These are phyloP conservation scores for Phrynocephalus vlangalii DNA, from an alignment of 2,797 vertebrate genomes.

Conservation along the genomic window DNA sequence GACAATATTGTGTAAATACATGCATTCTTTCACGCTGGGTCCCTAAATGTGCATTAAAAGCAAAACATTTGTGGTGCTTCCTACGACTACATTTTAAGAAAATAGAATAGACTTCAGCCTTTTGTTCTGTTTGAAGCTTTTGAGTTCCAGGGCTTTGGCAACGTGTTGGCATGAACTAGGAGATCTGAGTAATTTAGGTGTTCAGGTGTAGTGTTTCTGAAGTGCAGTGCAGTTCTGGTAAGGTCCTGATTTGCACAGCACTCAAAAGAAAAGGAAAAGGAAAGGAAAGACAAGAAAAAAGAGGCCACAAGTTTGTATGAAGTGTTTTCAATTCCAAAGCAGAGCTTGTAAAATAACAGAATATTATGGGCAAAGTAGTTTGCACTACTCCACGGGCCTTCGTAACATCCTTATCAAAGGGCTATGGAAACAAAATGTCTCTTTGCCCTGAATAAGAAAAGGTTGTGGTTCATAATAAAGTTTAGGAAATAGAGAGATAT, in stretches of 20 bases:
- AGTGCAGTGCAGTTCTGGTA: background rate
- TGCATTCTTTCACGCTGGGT: background rate
- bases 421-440: background rate
- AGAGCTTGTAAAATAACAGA: background rate
- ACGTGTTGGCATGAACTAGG: background rate
- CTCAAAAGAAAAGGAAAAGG: background rate
- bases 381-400: background rate
- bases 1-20: background rate
- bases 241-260: background rate
- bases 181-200: background rate
- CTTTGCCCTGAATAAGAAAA: background rate
- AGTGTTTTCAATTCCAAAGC: background rate
- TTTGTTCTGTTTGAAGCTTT: background rate
- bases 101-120: background rate
- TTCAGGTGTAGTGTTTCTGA: background rate
- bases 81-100: background rate
- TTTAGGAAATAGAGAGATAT: constrained; percentile 7
- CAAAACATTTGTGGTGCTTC: constrained; percentile 1
- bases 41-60: background rate
- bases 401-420: background rate
- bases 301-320: background rate
- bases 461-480: background rate
- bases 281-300: background rate
- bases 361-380: background rate
- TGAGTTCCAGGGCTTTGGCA: background rate